Evolutionary conservation across 2,113 vertebrate genomes (phyloP).

Genomic region (Seriola aureovittata): DNA sequence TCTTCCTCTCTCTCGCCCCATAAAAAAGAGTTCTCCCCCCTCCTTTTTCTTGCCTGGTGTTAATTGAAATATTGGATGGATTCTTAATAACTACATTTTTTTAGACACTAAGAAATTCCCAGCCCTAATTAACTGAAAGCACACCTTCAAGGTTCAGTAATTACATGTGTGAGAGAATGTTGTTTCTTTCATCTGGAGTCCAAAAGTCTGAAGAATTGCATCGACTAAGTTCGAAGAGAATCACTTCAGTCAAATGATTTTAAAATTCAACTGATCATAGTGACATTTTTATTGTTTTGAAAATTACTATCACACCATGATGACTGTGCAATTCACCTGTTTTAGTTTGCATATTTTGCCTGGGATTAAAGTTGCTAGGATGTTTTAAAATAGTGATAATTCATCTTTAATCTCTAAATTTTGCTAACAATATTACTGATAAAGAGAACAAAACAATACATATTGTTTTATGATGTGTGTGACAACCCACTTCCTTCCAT

Average conservation of each 20-base stretch:
- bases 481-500: too few species aligned
- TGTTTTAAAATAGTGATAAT: too few species aligned
- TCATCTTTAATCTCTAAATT: too few species aligned
- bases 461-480: too few species aligned
- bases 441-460: too few species aligned
- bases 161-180: background rate
- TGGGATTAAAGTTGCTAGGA: too few species aligned
- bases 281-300: background rate
- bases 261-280: background rate
- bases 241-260: background rate
- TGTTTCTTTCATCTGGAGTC: background rate
- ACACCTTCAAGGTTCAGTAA: background rate
- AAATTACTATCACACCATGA: too few species aligned
- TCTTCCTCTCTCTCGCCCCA: background rate
- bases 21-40: background rate
- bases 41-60: background rate
- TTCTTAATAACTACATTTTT: constrained; percentile 13
- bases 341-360: too few species aligned
- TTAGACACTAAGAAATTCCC: background rate
- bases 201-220: background rate
- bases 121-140: background rate
- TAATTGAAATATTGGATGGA: background rate
- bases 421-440: too few species aligned
- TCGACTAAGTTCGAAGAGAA: background rate
- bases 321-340: too few species aligned